Evolutionary conservation across 2,888 invertebrate genomes (phyloP).

Genomic region (Dorcus hopei): DNA sequence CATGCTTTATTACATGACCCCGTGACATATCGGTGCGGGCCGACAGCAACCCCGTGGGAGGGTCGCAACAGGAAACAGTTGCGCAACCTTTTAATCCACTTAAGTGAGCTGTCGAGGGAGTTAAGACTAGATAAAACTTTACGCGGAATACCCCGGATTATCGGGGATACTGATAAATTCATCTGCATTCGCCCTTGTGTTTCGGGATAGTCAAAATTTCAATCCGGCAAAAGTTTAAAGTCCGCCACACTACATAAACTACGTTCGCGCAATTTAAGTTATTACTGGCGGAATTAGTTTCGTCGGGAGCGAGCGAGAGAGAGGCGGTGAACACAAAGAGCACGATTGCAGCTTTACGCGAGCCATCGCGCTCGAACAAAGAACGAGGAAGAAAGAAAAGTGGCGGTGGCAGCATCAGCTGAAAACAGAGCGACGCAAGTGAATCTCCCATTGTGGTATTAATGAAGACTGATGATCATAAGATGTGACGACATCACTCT

Average conservation of each 20-base stretch:
- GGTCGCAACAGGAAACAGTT: conserved; percentile 26
- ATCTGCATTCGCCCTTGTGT: neutral
- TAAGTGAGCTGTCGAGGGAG: conserved; percentile 26
- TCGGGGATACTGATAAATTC: conserved; percentile 11
- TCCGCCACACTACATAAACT: conserved; percentile 19
- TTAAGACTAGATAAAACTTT: conserved; percentile 27
- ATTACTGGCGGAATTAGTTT: conserved; percentile 41
- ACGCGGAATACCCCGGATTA: conserved; percentile 26
- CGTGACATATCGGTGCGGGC: conserved; percentile 26
- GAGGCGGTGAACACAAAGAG: conserved; percentile 27
- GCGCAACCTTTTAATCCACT: conserved; percentile 36
- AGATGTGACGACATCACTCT: conserved; percentile 37
- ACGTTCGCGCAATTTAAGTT: conserved; percentile 34
- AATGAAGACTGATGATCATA: conserved; percentile 48
- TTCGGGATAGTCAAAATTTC: conserved; percentile 11
- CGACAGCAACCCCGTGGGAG: conserved; percentile 17
- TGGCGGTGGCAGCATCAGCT: conserved; percentile 37
- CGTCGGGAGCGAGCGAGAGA: conserved; percentile 37
- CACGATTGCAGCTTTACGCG: conserved; percentile 34
- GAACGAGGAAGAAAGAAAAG: conserved; percentile 25
- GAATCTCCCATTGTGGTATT: conserved; percentile 42
- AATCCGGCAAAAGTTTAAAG: conserved; percentile 25
- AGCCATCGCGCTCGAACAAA: conserved; percentile 33
- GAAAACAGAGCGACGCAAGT: conserved; percentile 36
- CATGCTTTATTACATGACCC: conserved; percentile 20